Percentiles rank a stretch among this genome's conserved stretches.
Conservation (phyloP, 2,113 vertebrate species). For the Tauraco erythrolophus region DNA sequence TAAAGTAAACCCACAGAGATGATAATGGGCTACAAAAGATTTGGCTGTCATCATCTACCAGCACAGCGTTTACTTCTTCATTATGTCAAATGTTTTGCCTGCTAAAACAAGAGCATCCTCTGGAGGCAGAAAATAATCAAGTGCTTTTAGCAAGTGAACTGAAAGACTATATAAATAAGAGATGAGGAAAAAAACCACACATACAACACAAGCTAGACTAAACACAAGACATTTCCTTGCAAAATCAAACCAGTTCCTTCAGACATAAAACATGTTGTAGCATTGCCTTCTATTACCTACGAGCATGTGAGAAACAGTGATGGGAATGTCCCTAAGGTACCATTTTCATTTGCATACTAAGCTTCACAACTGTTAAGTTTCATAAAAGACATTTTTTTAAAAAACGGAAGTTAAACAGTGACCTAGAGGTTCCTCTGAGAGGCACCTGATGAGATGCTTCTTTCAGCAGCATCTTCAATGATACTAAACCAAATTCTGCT, state of each 20-base stretch:
- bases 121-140: constrained; percentile 50
- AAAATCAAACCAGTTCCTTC: constrained; percentile 10
- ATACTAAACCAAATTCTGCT: not conserved
- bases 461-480: not conserved
- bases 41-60: constrained; percentile 13
- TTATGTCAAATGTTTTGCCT: constrained; percentile 35
- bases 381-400: not conserved
- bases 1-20: constrained; percentile 30
- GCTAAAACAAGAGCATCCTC: constrained; percentile 48
- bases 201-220: not conserved
- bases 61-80: constrained; percentile 31
- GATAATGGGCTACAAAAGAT: constrained; percentile 19
- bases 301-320: not conserved
- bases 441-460: not conserved
- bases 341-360: not conserved
- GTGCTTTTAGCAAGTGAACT: constrained; percentile 20
- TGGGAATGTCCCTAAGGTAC: not conserved
- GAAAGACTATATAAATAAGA: constrained; percentile 16
- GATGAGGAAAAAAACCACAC: constrained; percentile 43
- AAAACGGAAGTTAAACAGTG: not conserved
- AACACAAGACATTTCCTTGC: not conserved
- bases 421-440: not conserved
- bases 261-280: not conserved
- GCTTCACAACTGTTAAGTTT: not conserved
- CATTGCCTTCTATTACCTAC: not conserved